Percentiles rank a stretch among this genome's conserved stretches.
Conservation (phyloP, 2,113 vertebrate genomes). For the Callaeas wilsoni region DNA sequence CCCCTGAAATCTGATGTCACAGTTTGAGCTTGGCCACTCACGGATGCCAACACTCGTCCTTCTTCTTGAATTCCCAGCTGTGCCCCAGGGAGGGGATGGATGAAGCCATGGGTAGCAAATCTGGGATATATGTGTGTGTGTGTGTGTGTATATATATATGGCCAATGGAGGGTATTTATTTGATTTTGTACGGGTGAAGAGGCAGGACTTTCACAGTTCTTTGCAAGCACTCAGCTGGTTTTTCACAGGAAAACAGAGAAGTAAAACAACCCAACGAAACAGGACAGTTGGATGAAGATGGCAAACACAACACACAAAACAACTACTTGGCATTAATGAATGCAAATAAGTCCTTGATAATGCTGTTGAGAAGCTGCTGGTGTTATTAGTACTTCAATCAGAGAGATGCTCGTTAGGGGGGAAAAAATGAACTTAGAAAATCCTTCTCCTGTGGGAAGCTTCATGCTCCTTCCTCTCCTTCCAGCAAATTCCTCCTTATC, state of each 20-base stretch:
- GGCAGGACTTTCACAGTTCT: not conserved
- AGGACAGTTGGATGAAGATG: not conserved
- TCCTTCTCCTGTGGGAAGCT: not conserved
- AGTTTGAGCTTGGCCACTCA: not conserved
- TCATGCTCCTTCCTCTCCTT: not conserved
- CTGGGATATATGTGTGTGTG: not conserved
- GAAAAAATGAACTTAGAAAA: not conserved
- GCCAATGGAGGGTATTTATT: not conserved
- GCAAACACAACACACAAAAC: not conserved
- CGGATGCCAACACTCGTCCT: fast-evolving
- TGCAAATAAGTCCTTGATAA: not conserved
- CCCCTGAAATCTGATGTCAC: not conserved
- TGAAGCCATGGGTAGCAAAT: not conserved
- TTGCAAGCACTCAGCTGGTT: not conserved
- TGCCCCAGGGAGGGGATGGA: not conserved
- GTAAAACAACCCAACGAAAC: fast-evolving
- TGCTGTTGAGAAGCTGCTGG: not conserved
- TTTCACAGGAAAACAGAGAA: not conserved
- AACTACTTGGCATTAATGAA: not conserved
- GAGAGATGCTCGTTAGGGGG: not conserved
- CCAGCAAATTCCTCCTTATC: constrained; percentile 4
- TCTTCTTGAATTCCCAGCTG: not conserved
- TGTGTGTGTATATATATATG: not conserved
- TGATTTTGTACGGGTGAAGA: not conserved
- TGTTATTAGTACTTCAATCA: not conserved